A percentile compares a stretch with the other conserved stretches of the same genome.
Evolutionary conservation across 2,113 vertebrate genomes (phyloP).

Genomic region (Climacteris rufus): DNA sequence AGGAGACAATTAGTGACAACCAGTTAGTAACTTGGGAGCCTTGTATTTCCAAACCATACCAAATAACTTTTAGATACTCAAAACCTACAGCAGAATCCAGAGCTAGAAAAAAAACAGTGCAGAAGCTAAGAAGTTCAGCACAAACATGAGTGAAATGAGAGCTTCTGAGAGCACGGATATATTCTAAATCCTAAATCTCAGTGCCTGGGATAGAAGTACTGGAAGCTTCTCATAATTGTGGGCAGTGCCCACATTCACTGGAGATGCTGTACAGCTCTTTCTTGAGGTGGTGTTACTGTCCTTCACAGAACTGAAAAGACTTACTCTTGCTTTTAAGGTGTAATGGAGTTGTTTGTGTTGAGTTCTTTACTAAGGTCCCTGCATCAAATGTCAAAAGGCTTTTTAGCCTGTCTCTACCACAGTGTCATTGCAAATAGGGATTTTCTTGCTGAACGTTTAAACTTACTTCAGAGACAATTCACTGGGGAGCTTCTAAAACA

Average conservation of each 20-base stretch:
- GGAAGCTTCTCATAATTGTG: neutral
- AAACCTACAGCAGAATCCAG: neutral
- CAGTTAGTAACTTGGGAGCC: neutral
- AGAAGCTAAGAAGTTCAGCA: neutral
- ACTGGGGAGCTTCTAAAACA: conserved; percentile 31
- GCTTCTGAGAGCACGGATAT: neutral
- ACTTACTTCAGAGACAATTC: conserved; percentile 36
- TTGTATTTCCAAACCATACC: neutral
- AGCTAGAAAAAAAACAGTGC: neutral
- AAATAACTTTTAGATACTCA: neutral
- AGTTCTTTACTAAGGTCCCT: neutral
- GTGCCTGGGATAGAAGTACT: neutral
- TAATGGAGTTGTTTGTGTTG: neutral
- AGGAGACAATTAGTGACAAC: neutral
- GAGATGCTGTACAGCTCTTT: neutral
- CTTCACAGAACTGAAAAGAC: neutral
- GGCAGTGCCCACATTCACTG: neutral
- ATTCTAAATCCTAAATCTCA: neutral
- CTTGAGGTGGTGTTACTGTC: neutral
- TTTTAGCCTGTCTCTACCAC: neutral
- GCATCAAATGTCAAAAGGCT: neutral
- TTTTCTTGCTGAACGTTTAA: neutral
- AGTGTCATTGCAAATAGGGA: neutral
- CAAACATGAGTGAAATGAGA: neutral
- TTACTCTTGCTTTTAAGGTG: neutral